Evolutionary conservation across 2,113 vertebrate species (phyloP).

Genomic region (Tympanuchus pallidicinctus): DNA sequence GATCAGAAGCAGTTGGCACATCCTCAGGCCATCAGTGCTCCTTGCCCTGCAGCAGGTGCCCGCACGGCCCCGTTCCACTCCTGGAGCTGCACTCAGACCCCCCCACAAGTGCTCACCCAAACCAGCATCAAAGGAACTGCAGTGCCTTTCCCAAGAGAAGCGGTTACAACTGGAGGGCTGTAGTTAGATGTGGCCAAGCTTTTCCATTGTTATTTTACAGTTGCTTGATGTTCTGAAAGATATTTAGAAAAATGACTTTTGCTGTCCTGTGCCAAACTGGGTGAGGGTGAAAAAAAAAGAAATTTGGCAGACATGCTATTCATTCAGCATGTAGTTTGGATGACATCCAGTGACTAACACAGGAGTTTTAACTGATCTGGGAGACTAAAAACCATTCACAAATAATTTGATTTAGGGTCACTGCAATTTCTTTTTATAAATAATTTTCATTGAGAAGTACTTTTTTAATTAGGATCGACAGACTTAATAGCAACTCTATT

Average conservation of each 20-base stretch:
- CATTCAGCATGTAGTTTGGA: slow-evolving; percentile 66
- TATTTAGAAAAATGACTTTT: slow-evolving; percentile 62
- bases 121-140: neutral
- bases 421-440: slow-evolving; percentile 61
- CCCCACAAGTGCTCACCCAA: neutral
- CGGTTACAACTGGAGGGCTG: slow-evolving; percentile 43
- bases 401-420: slow-evolving; percentile 69
- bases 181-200: neutral
- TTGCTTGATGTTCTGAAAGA: slow-evolving; percentile 67
- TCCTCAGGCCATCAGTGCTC: neutral
- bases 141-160: neutral
- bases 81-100: neutral
- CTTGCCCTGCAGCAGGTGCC: neutral
- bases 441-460: slow-evolving; percentile 65
- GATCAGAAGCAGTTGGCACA: neutral
- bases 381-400: slow-evolving; percentile 68
- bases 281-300: slow-evolving; percentile 41
- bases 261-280: slow-evolving; percentile 58
- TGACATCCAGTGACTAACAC: slow-evolving; percentile 50
- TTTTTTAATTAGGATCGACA: slow-evolving; percentile 62
- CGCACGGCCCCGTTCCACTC: neutral
- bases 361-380: slow-evolving; percentile 47
- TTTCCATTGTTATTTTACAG: slow-evolving; percentile 65
- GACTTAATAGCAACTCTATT: slow-evolving; percentile 52
- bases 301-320: slow-evolving; percentile 59